Percentiles rank a stretch among this genome's conserved stretches.
These are phyloP conservation scores for Sphecodes monilicornis DNA, from an alignment of 2,888 invertebrate species.

Conservation along the genomic window DNA sequence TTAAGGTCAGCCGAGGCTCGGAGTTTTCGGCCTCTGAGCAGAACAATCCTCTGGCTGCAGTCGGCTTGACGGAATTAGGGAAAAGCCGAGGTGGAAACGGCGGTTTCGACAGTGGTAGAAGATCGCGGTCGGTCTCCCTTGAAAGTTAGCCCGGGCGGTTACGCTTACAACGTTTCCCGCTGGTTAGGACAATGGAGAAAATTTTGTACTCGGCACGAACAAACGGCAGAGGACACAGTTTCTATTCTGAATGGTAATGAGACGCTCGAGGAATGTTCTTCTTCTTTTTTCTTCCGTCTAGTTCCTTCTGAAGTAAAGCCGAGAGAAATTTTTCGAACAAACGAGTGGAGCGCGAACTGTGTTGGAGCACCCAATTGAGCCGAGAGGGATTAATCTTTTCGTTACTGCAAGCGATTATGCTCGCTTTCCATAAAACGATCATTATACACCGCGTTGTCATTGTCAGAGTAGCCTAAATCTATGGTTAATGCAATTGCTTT, in stretches of 20 bases:
- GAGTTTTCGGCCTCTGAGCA: conserved; percentile 42
- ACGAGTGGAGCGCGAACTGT: conserved; percentile 10
- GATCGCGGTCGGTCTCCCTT: conserved; percentile 8
- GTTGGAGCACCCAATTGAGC: conserved; percentile 8
- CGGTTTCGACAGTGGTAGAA: conserved; percentile 36
- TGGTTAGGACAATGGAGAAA: conserved; percentile 51
- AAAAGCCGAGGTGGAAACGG: conserved; percentile 44
- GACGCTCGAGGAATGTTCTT: conserved; percentile 32
- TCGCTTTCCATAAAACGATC: not conserved
- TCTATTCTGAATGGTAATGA: conserved; percentile 58
- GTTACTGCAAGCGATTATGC: not conserved
- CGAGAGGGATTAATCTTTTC: not conserved
- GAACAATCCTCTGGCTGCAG: conserved; percentile 36
- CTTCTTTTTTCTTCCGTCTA: not conserved
- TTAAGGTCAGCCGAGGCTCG: conserved; percentile 59
- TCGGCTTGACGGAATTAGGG: conserved; percentile 62
- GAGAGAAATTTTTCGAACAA: conserved; percentile 2
- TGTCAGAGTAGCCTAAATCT: not conserved
- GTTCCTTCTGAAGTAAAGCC: not conserved
- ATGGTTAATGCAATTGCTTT: not conserved
- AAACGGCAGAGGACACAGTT: conserved; percentile 30
- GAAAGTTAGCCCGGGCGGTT: conserved; percentile 45
- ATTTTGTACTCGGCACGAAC: conserved; percentile 34
- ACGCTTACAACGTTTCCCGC: conserved; percentile 33
- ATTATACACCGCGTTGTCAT: not conserved